Percentiles rank a stretch among this genome's conserved stretches.
Conservation (phyloP, 53 echinoderm and acorn worm species). For the Temnopleurus reevesii region DNA sequence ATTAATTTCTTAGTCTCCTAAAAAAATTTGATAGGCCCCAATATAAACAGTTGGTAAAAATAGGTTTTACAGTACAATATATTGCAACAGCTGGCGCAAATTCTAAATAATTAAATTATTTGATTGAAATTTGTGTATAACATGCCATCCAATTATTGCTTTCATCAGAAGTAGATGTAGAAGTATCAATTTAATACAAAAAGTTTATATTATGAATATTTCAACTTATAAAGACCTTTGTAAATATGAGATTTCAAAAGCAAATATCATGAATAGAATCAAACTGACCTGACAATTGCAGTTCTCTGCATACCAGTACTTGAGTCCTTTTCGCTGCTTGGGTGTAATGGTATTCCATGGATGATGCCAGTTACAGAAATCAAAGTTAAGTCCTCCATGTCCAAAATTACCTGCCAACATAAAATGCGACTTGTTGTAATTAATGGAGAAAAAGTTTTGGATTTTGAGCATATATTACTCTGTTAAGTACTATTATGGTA, state of each 20-base stretch:
- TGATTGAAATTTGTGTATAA: too few species aligned
- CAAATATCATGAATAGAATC: background rate
- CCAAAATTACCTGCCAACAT: slow-evolving; percentile 50
- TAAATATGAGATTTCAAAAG: background rate
- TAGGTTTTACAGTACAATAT: too few species aligned
- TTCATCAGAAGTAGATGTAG: slow-evolving; percentile 19
- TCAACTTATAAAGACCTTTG: background rate
- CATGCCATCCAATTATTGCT: background rate
- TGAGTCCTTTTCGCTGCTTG: slow-evolving; percentile 69
- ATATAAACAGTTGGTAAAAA: background rate
- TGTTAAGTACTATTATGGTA: too few species aligned
- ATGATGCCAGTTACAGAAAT: slow-evolving; percentile 70
- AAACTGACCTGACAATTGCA: slow-evolving; percentile 74
- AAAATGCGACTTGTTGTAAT: background rate
- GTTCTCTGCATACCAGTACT: slow-evolving; percentile 70
- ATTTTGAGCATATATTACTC: too few species aligned
- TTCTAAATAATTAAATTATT: too few species aligned
- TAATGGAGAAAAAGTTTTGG: too few species aligned
- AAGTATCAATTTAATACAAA: background rate
- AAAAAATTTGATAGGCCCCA: too few species aligned
- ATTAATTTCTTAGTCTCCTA: too few species aligned
- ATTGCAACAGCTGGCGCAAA: too few species aligned
- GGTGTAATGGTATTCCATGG: slow-evolving; percentile 62
- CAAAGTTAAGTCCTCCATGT: slow-evolving; percentile 58
- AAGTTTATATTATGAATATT: too few species aligned